A percentile compares a stretch with the other conserved stretches of the same genome.
phyloP scores from a whole-genome alignment of 2,113 vertebrate species.

The Crotalus horridus region DNA sequence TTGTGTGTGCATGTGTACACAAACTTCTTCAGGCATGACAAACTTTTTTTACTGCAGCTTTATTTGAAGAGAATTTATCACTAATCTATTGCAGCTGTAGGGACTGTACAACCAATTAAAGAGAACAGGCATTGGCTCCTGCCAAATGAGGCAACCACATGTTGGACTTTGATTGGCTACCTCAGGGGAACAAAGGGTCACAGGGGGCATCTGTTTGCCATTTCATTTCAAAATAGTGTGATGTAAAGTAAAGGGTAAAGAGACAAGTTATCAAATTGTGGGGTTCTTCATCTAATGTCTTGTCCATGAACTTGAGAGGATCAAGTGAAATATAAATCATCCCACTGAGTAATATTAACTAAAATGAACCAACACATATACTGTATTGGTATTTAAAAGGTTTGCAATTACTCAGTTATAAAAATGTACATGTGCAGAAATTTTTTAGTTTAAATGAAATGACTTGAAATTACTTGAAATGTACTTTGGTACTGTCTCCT shows the following conservation, averaged over 20 bases:
- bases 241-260: constrained; percentile 51
- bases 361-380: background rate
- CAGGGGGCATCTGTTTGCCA: constrained; percentile 76
- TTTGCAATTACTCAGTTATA: background rate
- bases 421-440: background rate
- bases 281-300: constrained; percentile 42
- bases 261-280: constrained; percentile 19
- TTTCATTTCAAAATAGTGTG: constrained; percentile 74
- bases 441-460: background rate
- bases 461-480: background rate
- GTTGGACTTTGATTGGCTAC: constrained; percentile 73
- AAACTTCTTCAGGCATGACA: constrained; percentile 44
- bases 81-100: constrained; percentile 87
- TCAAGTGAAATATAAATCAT: constrained; percentile 5
- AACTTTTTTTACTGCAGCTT: constrained; percentile 47
- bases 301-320: constrained; percentile 24
- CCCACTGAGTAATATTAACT: accelerated
- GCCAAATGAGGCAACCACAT: constrained; percentile 81
- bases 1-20: background rate
- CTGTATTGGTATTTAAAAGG: background rate
- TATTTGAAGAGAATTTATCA: constrained; percentile 75
- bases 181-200: constrained; percentile 60
- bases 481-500: background rate
- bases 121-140: constrained; percentile 74
- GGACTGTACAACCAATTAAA: constrained; percentile 80